Base-by-base conservation (phyloP, 1,140 invertebrate genomes). In the Manduca sexta region DNA sequence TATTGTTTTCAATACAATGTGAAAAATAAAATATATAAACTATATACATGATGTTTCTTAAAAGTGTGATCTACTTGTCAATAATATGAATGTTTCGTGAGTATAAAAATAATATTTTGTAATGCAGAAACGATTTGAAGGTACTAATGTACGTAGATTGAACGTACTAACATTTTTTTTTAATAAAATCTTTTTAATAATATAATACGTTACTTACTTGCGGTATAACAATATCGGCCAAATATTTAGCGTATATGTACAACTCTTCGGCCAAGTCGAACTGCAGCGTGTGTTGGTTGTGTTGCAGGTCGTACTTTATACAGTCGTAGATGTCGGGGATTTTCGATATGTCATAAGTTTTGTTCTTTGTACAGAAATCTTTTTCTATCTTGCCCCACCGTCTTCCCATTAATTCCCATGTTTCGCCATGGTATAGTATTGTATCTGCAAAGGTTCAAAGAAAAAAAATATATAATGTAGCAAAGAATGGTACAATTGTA, bases 311-410 rank as follows among this genome's bases (percentile, higher is more conserved):
- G 74, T 98, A 99, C 72, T 99, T 99, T 60, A 99, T 99, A 76
- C 98, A 99, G 87, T 99, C 98, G 74, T 99, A 99, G 58, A 99
- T 99, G 80, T 99, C 98, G 0, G 98, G 98, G 54, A 99, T 97
- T 88, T 99, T 99, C 0, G 97, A 98, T 59, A 99, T 99, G 76
- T 99, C 98, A 87, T 96, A 99, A 12, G 92, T 90, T 52, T 94
- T 95, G 62, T 92, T 92, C 83, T 98, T 98, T 0, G 93, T 94
- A 63, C 93, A 95, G 73, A 99, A 99, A 81, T 99, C 98, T 81
- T 99, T 99, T 70, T 99, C 96, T 40, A 99, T 94, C 86, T 99
- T 99, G 5, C 95, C 94, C 98, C 98, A 99, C 31, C 98, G 90
- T 18, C 98, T 88, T 11, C 97, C 95, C 93, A 99, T 98, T 30